These are phyloP conservation scores for Cygnus atratus DNA, from an alignment of 2,113 vertebrate species.

Conservation along the genomic window DNA sequence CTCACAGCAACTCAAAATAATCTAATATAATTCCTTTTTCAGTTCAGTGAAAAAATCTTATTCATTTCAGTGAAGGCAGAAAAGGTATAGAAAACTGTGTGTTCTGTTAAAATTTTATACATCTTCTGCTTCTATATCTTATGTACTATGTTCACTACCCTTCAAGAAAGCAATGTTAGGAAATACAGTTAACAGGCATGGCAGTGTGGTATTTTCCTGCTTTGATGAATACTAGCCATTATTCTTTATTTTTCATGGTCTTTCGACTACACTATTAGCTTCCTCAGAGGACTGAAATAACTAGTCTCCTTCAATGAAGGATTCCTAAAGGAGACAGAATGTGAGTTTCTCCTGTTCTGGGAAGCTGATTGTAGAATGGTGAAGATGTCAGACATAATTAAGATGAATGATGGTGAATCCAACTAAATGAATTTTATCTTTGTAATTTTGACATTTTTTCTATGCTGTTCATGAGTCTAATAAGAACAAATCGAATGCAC, in stretches of 20 bases:
- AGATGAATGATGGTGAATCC: conserved; percentile 55
- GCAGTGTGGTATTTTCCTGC: not conserved
- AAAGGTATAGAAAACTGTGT: not conserved
- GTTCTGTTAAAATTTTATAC: not conserved
- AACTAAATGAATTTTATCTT: conserved; percentile 64
- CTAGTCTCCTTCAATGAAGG: conserved; percentile 41
- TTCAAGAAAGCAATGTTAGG: not conserved
- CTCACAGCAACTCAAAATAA: not conserved
- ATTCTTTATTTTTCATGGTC: conserved; percentile 14
- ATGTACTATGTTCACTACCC: rapidly evolving
- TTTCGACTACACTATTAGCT: not conserved
- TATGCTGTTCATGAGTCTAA: conserved; percentile 43
- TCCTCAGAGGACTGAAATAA: conserved; percentile 20
- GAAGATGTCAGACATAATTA: conserved; percentile 66
- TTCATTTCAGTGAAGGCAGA: not conserved
- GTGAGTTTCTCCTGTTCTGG: conserved; percentile 37
- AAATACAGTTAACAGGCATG: not conserved
- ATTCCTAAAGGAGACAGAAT: conserved; percentile 43
- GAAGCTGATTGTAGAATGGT: conserved; percentile 28
- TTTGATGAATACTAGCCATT: not conserved
- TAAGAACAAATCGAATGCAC: conserved; percentile 52
- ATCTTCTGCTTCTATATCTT: not conserved
- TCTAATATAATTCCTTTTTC: not conserved
- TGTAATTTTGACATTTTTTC: conserved; percentile 66
- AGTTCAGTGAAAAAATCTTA: not conserved